Evolutionary conservation across 2,113 vertebrate genomes (phyloP).

Genomic region (Craseonycteris thonglongyai): DNA sequence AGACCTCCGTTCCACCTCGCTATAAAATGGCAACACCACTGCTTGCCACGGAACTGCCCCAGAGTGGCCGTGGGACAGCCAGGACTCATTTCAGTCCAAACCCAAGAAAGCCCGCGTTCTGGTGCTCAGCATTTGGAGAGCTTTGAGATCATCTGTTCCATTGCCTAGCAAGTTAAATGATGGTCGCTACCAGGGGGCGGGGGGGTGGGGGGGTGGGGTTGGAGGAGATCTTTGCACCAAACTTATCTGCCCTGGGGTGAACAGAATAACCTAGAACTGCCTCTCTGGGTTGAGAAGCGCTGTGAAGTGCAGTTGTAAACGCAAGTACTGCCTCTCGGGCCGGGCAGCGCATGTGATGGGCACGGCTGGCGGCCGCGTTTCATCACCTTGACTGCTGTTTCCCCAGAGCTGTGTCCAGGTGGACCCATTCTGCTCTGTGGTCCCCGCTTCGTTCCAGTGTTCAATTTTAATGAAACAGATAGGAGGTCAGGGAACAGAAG

Average conservation of each 20-base stretch:
- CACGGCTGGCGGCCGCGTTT: not conserved
- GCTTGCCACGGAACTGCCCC: not conserved
- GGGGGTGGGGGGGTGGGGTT: too few relatives aligned
- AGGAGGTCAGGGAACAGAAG: conserved; percentile 64
- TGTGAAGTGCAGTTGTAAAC: not conserved
- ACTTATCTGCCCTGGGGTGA: conserved; percentile 14
- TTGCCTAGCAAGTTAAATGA: not conserved
- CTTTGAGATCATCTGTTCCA: not conserved
- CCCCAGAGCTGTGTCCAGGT: conserved; percentile 46
- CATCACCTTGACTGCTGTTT: conserved; percentile 41
- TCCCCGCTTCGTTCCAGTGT: conserved; percentile 10
- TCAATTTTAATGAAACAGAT: conserved; percentile 63
- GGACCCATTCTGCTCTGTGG: not conserved
- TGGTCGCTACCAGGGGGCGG: not conserved
- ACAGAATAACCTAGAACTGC: conserved; percentile 26
- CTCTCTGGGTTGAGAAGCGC: not conserved
- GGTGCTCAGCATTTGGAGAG: not conserved
- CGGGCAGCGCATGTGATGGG: not conserved
- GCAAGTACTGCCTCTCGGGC: not conserved
- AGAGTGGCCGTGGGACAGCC: not conserved
- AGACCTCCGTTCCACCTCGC: not conserved
- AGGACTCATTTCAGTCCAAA: not conserved
- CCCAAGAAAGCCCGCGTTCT: not conserved
- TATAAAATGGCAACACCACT: not conserved
- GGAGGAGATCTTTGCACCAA: not conserved